Evolutionary conservation across 2,113 vertebrate genomes (phyloP).

Genomic region (Bothrops jararaca): DNA sequence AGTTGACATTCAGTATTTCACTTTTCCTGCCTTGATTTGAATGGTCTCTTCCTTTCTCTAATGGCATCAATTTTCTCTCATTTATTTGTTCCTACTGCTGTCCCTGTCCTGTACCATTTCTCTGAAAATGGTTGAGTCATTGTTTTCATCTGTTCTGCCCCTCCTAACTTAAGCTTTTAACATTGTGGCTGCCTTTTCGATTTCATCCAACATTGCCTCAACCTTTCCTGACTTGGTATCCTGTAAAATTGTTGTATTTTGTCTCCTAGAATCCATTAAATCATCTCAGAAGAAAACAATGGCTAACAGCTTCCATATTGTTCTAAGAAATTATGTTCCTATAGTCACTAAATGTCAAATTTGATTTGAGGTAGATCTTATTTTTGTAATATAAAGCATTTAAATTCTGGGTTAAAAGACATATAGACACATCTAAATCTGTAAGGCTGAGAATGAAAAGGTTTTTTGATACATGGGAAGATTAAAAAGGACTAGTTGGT

Average conservation of each 20-base stretch:
- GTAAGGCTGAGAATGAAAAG: neutral
- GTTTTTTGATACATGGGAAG: neutral
- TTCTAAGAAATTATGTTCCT: neutral
- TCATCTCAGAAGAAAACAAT: neutral
- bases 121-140: constrained; percentile 2
- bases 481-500: neutral
- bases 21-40: neutral
- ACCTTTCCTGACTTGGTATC: neutral
- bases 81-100: neutral
- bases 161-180: neutral
- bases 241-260: neutral
- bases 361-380: neutral
- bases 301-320: neutral
- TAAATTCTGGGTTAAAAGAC: neutral
- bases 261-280: neutral
- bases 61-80: neutral
- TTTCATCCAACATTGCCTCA: neutral
- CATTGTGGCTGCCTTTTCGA: neutral
- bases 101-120: neutral
- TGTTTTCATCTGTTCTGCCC: neutral
- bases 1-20: constrained; percentile 6
- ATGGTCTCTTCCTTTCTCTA: neutral
- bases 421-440: neutral
- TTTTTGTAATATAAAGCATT: neutral
- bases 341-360: neutral